Percentiles rank a stretch among this genome's conserved stretches.
These are phyloP conservation scores for Rhodinocichla rosea DNA, from an alignment of 2,113 vertebrate genomes.

Conservation along the genomic window DNA sequence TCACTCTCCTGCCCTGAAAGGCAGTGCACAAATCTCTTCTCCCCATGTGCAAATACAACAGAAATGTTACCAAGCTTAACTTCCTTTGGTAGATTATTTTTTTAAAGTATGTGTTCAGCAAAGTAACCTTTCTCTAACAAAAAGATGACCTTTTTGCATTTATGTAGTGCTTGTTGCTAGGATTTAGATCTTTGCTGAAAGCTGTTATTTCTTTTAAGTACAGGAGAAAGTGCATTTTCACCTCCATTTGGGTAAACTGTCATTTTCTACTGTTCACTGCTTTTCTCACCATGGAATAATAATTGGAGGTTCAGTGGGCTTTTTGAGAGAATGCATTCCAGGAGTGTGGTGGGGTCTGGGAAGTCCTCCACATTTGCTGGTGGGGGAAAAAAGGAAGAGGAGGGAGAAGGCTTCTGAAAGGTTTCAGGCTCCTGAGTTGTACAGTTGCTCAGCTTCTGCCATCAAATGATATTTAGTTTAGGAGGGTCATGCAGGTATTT, in stretches of 20 bases:
- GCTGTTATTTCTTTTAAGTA: slow-evolving; percentile 62
- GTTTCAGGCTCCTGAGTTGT: slow-evolving; percentile 4
- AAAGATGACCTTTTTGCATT: slow-evolving; percentile 56
- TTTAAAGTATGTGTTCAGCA: not conserved
- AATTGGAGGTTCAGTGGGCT: slow-evolving; percentile 51
- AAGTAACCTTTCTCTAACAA: slow-evolving; percentile 37
- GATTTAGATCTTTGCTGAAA: slow-evolving; percentile 60
- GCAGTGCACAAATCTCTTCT: not conserved
- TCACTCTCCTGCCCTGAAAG: not conserved
- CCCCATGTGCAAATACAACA: slow-evolving; percentile 11
- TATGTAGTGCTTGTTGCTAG: slow-evolving; percentile 53
- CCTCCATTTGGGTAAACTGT: slow-evolving; percentile 54
- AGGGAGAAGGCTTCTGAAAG: slow-evolving; percentile 36
- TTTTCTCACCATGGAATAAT: slow-evolving; percentile 50
- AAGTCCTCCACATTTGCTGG: not conserved
- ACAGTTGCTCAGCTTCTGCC: slow-evolving; percentile 39
- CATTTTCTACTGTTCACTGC: slow-evolving; percentile 47
- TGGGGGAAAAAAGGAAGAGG: slow-evolving; percentile 19
- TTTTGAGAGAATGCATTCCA: slow-evolving; percentile 48
- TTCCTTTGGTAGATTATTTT: slow-evolving; percentile 16
- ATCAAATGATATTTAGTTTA: slow-evolving; percentile 38
- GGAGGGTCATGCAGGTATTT: slow-evolving; percentile 38
- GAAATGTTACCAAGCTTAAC: slow-evolving; percentile 21
- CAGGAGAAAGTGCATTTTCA: slow-evolving; percentile 51
- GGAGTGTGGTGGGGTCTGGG: not conserved